Evolutionary conservation across 2,888 invertebrate genomes (phyloP).

Genomic region (Nomada ferruginata): DNA sequence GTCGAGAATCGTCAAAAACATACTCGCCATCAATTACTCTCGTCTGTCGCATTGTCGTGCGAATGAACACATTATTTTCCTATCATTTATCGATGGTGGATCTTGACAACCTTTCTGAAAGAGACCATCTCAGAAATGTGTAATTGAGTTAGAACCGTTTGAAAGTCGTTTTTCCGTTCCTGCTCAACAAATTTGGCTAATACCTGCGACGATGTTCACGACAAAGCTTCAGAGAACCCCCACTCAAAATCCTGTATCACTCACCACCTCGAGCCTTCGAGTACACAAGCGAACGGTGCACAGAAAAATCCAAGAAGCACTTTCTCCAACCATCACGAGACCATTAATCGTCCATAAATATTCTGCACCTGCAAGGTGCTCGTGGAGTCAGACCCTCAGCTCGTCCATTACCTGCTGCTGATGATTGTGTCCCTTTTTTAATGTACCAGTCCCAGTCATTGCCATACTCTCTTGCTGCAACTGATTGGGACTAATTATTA

Average conservation of each 20-base stretch:
- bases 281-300: neutral
- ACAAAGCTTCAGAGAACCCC: slow-evolving; percentile 10
- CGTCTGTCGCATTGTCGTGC: slow-evolving; percentile 5
- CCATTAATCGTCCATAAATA: slow-evolving; percentile 8
- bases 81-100: neutral
- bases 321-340: neutral
- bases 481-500: slow-evolving; percentile 86
- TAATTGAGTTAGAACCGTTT: slow-evolving; percentile 1
- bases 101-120: neutral
- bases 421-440: slow-evolving; percentile 87
- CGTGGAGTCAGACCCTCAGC: slow-evolving; percentile 91
- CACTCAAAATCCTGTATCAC: neutral
- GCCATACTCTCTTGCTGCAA: slow-evolving; percentile 91
- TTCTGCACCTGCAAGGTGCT: slow-evolving; percentile 29
- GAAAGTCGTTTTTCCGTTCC: no score
- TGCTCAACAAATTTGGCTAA: no score
- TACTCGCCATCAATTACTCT: neutral
- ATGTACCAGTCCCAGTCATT: slow-evolving; percentile 89
- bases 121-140: neutral
- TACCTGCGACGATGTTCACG: neutral
- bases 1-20: slow-evolving; percentile 43
- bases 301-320: neutral
- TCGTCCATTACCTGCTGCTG: slow-evolving; percentile 89
- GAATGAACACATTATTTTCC: slow-evolving; percentile 18
- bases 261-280: neutral